These are phyloP conservation scores for Xanthorhoe spadicearia DNA, from an alignment of 2,888 invertebrate genomes.

Conservation along the genomic window DNA sequence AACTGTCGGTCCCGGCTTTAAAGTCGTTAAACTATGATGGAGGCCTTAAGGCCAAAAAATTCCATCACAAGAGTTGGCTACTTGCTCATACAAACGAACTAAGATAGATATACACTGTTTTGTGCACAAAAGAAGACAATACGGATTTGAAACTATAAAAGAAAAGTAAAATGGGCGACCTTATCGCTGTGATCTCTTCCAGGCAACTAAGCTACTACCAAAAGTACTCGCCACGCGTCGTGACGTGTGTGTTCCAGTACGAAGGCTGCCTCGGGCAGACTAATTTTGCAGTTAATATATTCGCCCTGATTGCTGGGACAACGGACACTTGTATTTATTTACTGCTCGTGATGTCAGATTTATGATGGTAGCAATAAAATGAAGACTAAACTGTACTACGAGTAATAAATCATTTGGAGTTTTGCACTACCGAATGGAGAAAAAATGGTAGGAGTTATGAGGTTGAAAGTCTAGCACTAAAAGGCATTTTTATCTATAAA, in stretches of 20 bases:
- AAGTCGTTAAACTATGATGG: too few species aligned
- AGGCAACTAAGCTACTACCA: background rate
- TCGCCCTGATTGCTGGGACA: constrained; percentile 76
- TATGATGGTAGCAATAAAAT: constrained; percentile 32
- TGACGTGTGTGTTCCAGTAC: constrained; percentile 36
- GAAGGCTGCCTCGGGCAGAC: constrained; percentile 58
- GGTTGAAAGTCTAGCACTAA: too few species aligned
- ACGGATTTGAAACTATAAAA: too few species aligned
- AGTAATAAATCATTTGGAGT: background rate
- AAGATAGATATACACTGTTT: too few species aligned
- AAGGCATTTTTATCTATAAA: too few species aligned
- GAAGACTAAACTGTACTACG: constrained; percentile 24
- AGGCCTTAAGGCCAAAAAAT: too few species aligned
- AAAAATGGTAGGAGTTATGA: background rate
- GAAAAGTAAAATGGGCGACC: too few species aligned
- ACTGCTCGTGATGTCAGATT: constrained; percentile 40
- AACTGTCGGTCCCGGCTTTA: too few species aligned
- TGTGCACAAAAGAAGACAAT: too few species aligned
- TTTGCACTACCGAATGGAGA: background rate
- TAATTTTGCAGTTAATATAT: constrained; percentile 79
- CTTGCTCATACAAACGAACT: too few species aligned
- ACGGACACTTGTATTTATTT: constrained; percentile 66
- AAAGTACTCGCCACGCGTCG: background rate
- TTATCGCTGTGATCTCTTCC: too few species aligned
- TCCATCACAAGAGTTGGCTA: too few species aligned